Conservation (phyloP, 2,113 vertebrate species). For the Dicrurus megarhynchus region DNA sequence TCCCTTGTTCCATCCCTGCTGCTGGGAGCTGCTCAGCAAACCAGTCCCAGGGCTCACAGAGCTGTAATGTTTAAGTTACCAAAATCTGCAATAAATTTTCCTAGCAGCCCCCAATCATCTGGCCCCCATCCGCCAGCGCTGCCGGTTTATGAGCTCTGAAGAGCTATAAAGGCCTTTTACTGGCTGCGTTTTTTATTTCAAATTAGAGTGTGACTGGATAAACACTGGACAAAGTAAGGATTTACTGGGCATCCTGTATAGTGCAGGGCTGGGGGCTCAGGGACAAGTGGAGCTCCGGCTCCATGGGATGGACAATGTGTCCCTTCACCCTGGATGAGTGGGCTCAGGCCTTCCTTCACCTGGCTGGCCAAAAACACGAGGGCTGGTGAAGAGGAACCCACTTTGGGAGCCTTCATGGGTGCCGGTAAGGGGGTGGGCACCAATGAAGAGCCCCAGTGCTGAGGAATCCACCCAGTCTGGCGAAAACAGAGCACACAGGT, state of each 20-base stretch:
- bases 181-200: slow-evolving; percentile 43
- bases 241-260: not conserved
- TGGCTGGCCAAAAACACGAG: fast-evolving
- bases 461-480: not conserved
- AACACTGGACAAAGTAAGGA: slow-evolving; percentile 38
- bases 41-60: not conserved
- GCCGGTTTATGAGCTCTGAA: slow-evolving; percentile 58
- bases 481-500: fast-evolving
- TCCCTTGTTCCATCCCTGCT: slow-evolving; percentile 24
- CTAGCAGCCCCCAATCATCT: slow-evolving; percentile 12
- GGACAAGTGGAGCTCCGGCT: not conserved
- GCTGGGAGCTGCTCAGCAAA: slow-evolving; percentile 1
- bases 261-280: not conserved
- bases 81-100: slow-evolving; percentile 64
- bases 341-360: not conserved
- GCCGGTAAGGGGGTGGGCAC: fast-evolving
- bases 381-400: not conserved
- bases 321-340: not conserved
- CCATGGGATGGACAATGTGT: fast-evolving
- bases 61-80: slow-evolving; percentile 58
- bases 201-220: slow-evolving; percentile 50
- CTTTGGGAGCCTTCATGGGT: not conserved
- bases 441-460: not conserved
- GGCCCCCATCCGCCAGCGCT: not conserved
- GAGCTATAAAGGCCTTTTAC: slow-evolving; percentile 55